phyloP scores from a whole-genome alignment of 1,140 invertebrate species.

The Euglossa dilemma region DNA sequence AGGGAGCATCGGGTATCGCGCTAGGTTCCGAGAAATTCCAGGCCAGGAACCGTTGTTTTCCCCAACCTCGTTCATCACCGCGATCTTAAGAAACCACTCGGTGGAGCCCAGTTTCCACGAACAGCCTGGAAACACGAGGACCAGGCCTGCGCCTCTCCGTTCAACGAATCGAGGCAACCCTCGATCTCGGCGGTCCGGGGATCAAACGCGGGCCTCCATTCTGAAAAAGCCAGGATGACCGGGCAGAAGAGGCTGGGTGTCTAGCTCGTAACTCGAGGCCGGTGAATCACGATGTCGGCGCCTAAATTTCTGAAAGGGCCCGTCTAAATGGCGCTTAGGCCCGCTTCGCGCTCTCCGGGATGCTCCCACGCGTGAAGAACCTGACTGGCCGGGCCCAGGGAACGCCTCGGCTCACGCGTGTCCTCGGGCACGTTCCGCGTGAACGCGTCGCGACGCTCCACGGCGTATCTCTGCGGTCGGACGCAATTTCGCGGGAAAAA shows the following conservation, averaged over 20 bases:
- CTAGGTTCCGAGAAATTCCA: not conserved
- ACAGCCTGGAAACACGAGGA: not conserved
- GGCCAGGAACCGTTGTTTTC: not conserved
- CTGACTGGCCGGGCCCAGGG: constrained; percentile 3
- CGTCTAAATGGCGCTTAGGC: constrained; percentile 7
- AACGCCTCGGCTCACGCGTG: constrained; percentile 11
- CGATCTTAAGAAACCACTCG: too few relatives aligned
- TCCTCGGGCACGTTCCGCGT: not conserved
- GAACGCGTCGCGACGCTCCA: constrained; percentile 5
- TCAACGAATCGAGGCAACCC: not conserved
- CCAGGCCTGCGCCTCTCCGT: not conserved
- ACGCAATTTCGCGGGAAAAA: constrained; percentile 5
- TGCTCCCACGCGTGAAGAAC: constrained; percentile 46
- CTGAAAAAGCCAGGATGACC: constrained; percentile 30
- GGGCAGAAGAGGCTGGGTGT: not conserved
- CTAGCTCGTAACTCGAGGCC: constrained; percentile 45
- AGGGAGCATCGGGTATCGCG: not conserved
- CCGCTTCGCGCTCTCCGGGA: not conserved
- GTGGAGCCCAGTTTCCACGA: not conserved
- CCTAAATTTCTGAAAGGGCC: constrained; percentile 54
- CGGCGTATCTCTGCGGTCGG: constrained; percentile 7
- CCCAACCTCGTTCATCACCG: not conserved
- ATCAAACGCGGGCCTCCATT: constrained; percentile 4
- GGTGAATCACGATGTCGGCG: constrained; percentile 45
- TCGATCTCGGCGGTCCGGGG: not conserved